Conservation (phyloP, 2,797 vertebrate genomes). For the Tachyglossus aculeatus region DNA sequence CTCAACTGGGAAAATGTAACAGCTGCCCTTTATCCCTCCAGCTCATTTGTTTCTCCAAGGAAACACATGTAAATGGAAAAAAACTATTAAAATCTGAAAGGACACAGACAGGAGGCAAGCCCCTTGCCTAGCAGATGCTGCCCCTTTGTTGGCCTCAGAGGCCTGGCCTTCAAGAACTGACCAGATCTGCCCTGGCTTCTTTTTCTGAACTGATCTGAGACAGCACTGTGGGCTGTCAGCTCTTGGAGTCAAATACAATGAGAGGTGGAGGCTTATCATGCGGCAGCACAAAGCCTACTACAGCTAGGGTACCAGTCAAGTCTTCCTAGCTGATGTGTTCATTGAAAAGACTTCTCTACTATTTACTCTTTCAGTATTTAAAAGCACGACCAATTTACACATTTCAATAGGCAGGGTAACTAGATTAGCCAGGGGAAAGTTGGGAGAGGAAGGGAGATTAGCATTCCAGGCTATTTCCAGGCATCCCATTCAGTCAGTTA, state of each 20-base stretch:
- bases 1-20: conserved; percentile 47
- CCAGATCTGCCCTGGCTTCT: conserved; percentile 9
- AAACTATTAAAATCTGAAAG: conserved; percentile 48
- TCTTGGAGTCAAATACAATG: conserved; percentile 4
- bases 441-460: too few relatives aligned
- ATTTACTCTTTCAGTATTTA: not conserved
- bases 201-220: conserved; percentile 38
- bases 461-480: too few relatives aligned
- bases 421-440: too few relatives aligned
- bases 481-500: too few relatives aligned
- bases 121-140: not conserved
- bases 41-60: conserved; percentile 61
- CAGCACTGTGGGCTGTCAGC: conserved; percentile 15
- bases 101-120: conserved; percentile 44
- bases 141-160: conserved; percentile 14
- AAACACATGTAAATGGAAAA: conserved; percentile 62
- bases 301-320: conserved; percentile 31
- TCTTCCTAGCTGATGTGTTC: conserved; percentile 16
- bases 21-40: conserved; percentile 55
- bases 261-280: conserved; percentile 6
- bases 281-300: not conserved
- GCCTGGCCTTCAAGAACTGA: conserved; percentile 26
- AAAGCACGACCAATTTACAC: conserved; percentile 19
- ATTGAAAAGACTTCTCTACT: not conserved
- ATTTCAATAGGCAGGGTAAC: too few relatives aligned